Evolutionary conservation across 2,797 vertebrate species (phyloP).

Genomic region (Cyprinodon diabolis): DNA sequence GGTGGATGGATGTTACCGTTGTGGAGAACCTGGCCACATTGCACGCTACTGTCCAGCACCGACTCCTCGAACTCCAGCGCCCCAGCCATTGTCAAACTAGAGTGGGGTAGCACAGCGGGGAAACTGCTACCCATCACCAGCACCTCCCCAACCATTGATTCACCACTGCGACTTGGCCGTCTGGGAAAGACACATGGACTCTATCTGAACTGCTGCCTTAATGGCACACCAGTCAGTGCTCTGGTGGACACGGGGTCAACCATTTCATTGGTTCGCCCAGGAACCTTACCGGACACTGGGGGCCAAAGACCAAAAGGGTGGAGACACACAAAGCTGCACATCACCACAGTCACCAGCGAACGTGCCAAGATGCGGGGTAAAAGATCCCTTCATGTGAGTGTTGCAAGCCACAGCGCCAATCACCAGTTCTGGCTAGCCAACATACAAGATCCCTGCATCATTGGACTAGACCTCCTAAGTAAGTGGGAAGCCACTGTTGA

Average conservation of each 20-base stretch:
- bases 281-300: neutral
- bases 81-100: neutral
- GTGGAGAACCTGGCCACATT: neutral
- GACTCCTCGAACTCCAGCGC: slow-evolving; percentile 1
- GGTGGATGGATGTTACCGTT: neutral
- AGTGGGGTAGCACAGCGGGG: neutral
- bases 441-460: neutral
- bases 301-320: neutral
- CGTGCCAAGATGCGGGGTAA: neutral
- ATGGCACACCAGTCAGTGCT: neutral
- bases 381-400: neutral
- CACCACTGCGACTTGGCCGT: neutral
- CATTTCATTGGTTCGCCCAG: neutral
- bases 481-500: neutral
- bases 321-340: neutral
- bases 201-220: neutral
- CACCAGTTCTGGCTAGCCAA: neutral
- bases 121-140: neutral
- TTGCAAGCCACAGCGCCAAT: neutral
- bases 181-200: neutral
- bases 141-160: too few relatives aligned
- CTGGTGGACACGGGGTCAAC: neutral
- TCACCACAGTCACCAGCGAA: neutral
- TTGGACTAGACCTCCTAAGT: neutral
- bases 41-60: neutral